Percentiles rank a stretch among this genome's conserved stretches.
Conservation (phyloP, 2,113 vertebrate species). For the Rhabdomys dilectus region DNA sequence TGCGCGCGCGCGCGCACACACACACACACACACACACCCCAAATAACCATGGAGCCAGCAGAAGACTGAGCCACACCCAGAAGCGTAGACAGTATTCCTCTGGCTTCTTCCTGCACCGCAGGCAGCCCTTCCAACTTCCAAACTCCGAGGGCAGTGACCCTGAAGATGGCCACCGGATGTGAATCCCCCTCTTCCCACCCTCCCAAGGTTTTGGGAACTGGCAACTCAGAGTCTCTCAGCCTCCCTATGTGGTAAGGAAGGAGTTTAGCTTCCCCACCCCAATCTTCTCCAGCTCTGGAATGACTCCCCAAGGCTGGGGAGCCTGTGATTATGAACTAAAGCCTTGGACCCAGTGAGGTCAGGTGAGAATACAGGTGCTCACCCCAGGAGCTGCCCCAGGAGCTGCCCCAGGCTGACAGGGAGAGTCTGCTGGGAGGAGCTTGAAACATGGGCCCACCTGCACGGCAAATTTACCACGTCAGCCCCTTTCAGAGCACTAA, state of each 20-base stretch:
- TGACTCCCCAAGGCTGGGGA: background rate
- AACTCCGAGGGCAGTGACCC: background rate
- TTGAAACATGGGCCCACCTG: background rate
- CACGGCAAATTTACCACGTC: background rate
- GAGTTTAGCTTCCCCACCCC: background rate
- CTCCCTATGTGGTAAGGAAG: slow-evolving; percentile 42
- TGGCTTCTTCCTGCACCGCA: background rate
- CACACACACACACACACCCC: slow-evolving; percentile 26
- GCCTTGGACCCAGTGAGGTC: background rate
- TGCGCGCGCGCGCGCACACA: background rate
- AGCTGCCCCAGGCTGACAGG: background rate
- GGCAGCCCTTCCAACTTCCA: slow-evolving; percentile 28
- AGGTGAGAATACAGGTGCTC: background rate
- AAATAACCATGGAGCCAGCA: slow-evolving; percentile 68
- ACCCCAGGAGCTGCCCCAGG: background rate
- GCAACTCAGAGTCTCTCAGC: slow-evolving; percentile 10
- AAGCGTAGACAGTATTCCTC: slow-evolving; percentile 59
- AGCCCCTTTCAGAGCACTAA: background rate
- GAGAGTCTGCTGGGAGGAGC: background rate
- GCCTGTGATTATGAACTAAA: background rate
- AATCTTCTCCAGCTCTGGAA: background rate
- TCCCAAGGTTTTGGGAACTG: background rate
- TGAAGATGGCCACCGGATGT: background rate
- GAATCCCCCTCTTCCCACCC: background rate
- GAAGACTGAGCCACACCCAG: slow-evolving; percentile 54